Evolutionary conservation across 2,888 invertebrate genomes (phyloP).

Genomic region (Lepidocyrtinus sp.): DNA sequence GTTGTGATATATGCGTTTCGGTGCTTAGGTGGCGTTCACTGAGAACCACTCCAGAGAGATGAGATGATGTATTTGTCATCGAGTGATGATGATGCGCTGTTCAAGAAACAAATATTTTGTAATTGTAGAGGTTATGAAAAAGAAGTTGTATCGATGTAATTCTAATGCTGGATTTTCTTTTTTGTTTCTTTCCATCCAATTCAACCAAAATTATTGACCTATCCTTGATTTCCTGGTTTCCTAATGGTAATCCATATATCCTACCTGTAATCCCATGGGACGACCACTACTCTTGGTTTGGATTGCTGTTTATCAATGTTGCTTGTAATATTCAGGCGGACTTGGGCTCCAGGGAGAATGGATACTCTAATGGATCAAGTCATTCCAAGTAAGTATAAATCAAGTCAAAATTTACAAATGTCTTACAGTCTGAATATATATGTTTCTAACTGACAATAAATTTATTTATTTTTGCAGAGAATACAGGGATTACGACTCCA

Average conservation of each 20-base stretch:
- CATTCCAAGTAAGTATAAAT: slow-evolving; percentile 50
- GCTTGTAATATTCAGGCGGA: slow-evolving; percentile 64
- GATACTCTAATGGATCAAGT: slow-evolving; percentile 65
- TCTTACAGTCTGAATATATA: too few relatives aligned
- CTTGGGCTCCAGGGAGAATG: slow-evolving; percentile 62
- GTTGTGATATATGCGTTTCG: slow-evolving; percentile 46
- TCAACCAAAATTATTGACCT: slow-evolving; percentile 49
- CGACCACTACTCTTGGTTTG: slow-evolving; percentile 27
- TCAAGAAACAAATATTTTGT: slow-evolving; percentile 25
- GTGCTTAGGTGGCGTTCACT: slow-evolving; percentile 61
- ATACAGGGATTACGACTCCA: slow-evolving; percentile 73
- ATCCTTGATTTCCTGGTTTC: slow-evolving; percentile 44
- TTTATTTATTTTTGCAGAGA: slow-evolving; percentile 74
- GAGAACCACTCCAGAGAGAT: slow-evolving; percentile 52
- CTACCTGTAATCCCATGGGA: slow-evolving; percentile 21
- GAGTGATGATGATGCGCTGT: slow-evolving; percentile 36
- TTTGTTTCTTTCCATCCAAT: slow-evolving; percentile 65
- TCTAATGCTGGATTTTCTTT: slow-evolving; percentile 44
- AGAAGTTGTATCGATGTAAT: not conserved
- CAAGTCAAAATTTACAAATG: too few relatives aligned
- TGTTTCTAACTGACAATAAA: slow-evolving; percentile 15
- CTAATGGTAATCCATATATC: too few relatives aligned
- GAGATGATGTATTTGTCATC: slow-evolving; percentile 50
- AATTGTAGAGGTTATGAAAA: slow-evolving; percentile 20
- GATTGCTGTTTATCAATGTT: slow-evolving; percentile 48